phyloP scores from a whole-genome alignment of 2,888 invertebrate genomes.

The Cataglyphis altisquamis region DNA sequence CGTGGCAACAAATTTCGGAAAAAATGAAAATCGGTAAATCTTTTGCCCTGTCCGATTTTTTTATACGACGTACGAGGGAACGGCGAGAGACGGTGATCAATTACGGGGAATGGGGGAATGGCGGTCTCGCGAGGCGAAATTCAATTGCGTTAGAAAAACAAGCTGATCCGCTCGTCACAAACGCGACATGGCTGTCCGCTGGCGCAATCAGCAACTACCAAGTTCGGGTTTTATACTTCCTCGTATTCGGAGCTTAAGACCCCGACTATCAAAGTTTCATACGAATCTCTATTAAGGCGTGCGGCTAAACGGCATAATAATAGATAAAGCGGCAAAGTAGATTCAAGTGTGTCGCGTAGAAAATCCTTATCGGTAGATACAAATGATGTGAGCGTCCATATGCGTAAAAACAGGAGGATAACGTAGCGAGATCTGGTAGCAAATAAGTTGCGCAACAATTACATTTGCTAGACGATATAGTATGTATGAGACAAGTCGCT shows the following conservation, averaged over 20 bases:
- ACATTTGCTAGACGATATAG: conserved; percentile 71
- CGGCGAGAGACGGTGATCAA: conserved; percentile 73
- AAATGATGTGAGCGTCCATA: conserved; percentile 55
- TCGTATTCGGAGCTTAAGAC: conserved; percentile 25
- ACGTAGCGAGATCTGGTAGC: conserved; percentile 63
- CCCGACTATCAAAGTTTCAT: conserved; percentile 17
- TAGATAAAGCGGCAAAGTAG: conserved; percentile 39
- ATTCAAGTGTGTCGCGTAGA: conserved; percentile 28
- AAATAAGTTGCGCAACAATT: conserved; percentile 65
- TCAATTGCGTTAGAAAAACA: conserved; percentile 80
- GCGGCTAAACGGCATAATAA: conserved; percentile 6
- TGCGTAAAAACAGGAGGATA: conserved; percentile 45
- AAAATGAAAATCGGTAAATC: conserved; percentile 59
- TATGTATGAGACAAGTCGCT: conserved; percentile 27
- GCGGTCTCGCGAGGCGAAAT: conserved; percentile 77
- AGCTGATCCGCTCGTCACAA: conserved; percentile 76
- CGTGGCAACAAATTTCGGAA: conserved; percentile 51
- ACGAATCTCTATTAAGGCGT: conserved; percentile 16
- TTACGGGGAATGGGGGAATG: conserved; percentile 73
- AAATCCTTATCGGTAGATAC: conserved; percentile 27
- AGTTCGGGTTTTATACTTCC: conserved; percentile 50
- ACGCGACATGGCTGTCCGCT: conserved; percentile 76
- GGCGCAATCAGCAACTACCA: conserved; percentile 58
- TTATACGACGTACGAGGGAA: conserved; percentile 49
- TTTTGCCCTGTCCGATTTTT: conserved; percentile 53